Evolutionary conservation across 2,888 invertebrate genomes (phyloP).

Genomic region (Drosophila emarginata): DNA sequence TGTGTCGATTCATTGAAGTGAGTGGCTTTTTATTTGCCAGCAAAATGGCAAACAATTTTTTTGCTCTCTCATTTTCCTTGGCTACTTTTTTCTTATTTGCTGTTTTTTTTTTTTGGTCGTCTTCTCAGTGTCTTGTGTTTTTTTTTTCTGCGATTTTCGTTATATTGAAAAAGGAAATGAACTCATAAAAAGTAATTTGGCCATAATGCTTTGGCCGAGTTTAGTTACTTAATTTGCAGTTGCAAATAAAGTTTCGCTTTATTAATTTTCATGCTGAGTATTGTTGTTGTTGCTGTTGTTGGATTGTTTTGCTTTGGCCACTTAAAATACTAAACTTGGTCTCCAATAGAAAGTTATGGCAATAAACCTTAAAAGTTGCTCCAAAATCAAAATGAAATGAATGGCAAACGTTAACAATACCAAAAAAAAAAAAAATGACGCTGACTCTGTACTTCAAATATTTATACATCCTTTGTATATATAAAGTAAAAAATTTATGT

Average conservation of each 20-base stretch:
- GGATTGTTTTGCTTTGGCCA: conserved; percentile 26
- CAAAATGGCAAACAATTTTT: conserved; percentile 55
- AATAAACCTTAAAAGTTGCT: conserved; percentile 38
- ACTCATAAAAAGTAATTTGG: conserved; percentile 78
- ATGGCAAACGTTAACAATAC: conserved; percentile 1
- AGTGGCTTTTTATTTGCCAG: conserved; percentile 73
- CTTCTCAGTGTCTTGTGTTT: conserved; percentile 18
- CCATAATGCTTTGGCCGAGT: conserved; percentile 74
- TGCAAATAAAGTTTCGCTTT: conserved; percentile 77
- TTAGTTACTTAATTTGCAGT: conserved; percentile 76
- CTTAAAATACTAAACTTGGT: conserved; percentile 61
- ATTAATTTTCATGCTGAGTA: conserved; percentile 68
- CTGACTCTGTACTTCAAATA: background rate
- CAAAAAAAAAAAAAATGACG: background rate
- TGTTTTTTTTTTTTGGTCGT: conserved; percentile 6
- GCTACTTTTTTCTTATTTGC: conserved; percentile 21
- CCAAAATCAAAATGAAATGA: conserved; percentile 2
- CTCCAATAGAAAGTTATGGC: conserved; percentile 25
- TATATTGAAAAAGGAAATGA: conserved; percentile 71
- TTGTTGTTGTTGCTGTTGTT: conserved; percentile 24
- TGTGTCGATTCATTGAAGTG: conserved; percentile 73
- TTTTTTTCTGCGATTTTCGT: conserved; percentile 32
- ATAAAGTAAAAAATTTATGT: background rate
- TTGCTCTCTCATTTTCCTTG: conserved; percentile 28
- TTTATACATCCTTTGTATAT: background rate